Evolutionary conservation across 2,113 vertebrate species (phyloP).

Genomic region (Nibea albiflora): DNA sequence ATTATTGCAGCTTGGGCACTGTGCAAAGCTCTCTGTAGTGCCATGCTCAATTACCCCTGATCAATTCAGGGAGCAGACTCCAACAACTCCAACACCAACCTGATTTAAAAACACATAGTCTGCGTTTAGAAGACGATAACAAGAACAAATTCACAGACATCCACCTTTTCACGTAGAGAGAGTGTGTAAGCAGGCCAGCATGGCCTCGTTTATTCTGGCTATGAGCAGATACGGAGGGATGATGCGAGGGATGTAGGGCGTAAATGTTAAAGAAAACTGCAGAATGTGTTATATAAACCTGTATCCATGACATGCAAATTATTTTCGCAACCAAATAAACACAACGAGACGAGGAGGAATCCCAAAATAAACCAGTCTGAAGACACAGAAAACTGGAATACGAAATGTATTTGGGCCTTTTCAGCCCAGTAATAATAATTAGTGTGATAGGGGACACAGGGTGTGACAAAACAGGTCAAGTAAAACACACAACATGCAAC

Average conservation of each 20-base stretch:
- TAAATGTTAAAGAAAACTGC: conserved; percentile 37
- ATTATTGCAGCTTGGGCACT: conserved; percentile 56
- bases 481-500: not conserved
- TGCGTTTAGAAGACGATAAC: conserved; percentile 27
- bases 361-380: conserved; percentile 34
- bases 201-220: conserved; percentile 44
- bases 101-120: conserved; percentile 44
- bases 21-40: conserved; percentile 35
- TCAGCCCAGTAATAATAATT: not conserved
- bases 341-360: conserved; percentile 31
- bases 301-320: conserved; percentile 36
- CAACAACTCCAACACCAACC: conserved; percentile 41
- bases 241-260: conserved; percentile 57
- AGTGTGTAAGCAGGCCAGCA: conserved; percentile 12
- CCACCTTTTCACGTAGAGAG: conserved; percentile 12
- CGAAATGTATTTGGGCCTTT: not conserved
- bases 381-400: not conserved
- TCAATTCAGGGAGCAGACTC: conserved; percentile 58
- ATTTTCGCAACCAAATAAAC: conserved; percentile 36
- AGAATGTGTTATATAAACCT: conserved; percentile 41
- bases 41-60: conserved; percentile 60
- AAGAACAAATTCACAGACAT: conserved; percentile 24
- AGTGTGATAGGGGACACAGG: not conserved
- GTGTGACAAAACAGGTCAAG: conserved; percentile 2
- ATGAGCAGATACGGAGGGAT: conserved; percentile 43